These are phyloP conservation scores for Probaryconus sp. DNA, from an alignment of 1,140 invertebrate species.

Conservation along the genomic window DNA sequence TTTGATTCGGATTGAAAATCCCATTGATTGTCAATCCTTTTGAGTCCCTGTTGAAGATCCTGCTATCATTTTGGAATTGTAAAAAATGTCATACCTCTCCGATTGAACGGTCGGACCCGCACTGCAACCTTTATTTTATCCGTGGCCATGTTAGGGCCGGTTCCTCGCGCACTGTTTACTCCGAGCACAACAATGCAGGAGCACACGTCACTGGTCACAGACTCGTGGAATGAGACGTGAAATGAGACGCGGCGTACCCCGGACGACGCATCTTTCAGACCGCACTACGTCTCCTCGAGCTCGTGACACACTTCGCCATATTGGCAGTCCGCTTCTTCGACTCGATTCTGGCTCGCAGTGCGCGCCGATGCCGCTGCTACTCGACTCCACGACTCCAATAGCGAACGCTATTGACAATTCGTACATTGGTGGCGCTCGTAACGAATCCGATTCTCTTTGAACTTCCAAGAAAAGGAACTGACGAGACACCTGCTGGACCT, in stretches of 20 bases:
- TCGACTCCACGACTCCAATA: no score
- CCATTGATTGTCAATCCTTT: no score
- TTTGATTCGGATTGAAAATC: no score
- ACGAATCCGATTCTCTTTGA: no score
- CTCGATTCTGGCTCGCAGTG: conserved; percentile 19
- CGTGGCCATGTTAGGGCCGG: conserved; percentile 82
- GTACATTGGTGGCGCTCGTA: no score
- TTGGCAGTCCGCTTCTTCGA: conserved; percentile 58
- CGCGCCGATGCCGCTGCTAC: conserved; percentile 9
- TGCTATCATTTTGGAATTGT: not conserved
- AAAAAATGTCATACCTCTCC: conserved; percentile 87
- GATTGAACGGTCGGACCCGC: conserved; percentile 96
- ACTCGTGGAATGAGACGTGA: conserved; percentile 62
- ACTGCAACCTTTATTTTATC: conserved; percentile 98
- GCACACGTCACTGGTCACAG: conserved; percentile 57
- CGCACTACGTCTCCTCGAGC: conserved; percentile 68
- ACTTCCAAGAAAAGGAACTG: no score
- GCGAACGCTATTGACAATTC: no score
- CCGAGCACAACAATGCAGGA: conserved; percentile 54
- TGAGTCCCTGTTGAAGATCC: no score
- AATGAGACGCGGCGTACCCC: conserved; percentile 49
- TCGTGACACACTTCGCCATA: conserved; percentile 77
- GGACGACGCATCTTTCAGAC: conserved; percentile 65
- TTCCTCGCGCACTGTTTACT: conserved; percentile 63
- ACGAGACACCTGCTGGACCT: no score